Evolutionary conservation across 2,797 vertebrate genomes (phyloP), one percentile per base, ranked within the genome.

Genomic region (Leuciscus waleckii): DNA sequence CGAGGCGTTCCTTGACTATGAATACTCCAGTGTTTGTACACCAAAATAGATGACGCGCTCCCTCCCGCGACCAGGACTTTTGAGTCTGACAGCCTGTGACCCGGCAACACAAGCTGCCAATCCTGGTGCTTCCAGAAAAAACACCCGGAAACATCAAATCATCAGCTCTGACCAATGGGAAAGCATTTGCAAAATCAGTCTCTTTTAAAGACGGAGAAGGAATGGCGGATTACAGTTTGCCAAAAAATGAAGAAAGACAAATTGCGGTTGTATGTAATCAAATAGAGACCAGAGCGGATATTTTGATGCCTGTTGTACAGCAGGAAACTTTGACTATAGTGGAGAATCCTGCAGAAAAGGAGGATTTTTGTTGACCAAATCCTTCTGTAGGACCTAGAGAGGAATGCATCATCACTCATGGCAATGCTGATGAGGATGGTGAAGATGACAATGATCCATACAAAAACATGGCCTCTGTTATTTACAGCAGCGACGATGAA

Each of bases 11-110:
- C 61, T 84, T 11, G 90, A 90, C 7, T 61, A 83, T 4, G 88
- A 91, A 70, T 68, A 69, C 56, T 80, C 88, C 3, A 70, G 51
- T 17, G 79, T 61, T 86, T 92, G 39, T 94, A 94, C 87, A 93
- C 91, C 43, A 90, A 90, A 83, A 93, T 58, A 84, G 88, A 85
- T 6, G 93, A 92, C 10, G 77, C 84, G 41, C 85, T 86, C 29
- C 74, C 73, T 29, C 74, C 75, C 1, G 13, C 83, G 10, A 85
- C 68, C 35, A 54, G n/a, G 32, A 51, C 14, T 9, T 74, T 46
- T 2, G 37, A 80, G 13, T 54, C 61, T 65, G 61, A 85, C 17
- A 63, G 54, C 16, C 75, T 26, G 71, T 19, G 51, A 35, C 74
- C 11, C 58, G 37, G 3, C 79, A 84, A 16, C 84, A 88, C 23